These are phyloP conservation scores for Dromius quadrimaculatus DNA, from an alignment of 2,888 invertebrate genomes.

Conservation along the genomic window DNA sequence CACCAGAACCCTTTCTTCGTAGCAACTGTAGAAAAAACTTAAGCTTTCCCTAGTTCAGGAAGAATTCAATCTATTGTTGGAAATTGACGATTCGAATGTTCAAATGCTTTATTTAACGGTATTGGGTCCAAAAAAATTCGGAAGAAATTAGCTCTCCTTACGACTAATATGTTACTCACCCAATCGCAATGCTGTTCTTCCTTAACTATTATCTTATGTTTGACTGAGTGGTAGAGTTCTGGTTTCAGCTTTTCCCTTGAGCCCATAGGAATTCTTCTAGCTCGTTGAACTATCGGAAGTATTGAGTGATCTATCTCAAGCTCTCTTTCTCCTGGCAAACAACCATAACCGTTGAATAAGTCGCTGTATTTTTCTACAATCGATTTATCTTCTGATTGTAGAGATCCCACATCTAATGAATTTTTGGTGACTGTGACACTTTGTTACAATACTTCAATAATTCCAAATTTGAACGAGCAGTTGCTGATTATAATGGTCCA, in stretches of 20 bases:
- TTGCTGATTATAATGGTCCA: conserved; percentile 3
- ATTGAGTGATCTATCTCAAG: conserved; percentile 46
- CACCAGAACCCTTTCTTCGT: too few species aligned
- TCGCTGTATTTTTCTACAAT: conserved; percentile 33
- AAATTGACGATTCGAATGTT: too few species aligned
- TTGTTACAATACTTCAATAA: conserved; percentile 11
- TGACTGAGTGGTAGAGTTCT: conserved; percentile 48
- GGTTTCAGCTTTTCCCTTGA: conserved; percentile 27
- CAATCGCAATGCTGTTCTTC: conserved; percentile 51
- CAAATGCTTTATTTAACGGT: conserved; percentile 47
- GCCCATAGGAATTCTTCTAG: conserved; percentile 38
- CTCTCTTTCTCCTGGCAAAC: conserved; percentile 32
- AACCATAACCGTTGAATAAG: conserved; percentile 35
- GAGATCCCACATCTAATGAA: not conserved
- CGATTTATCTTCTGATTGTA: not conserved
- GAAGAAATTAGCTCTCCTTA: conserved; percentile 46
- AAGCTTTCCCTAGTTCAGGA: too few species aligned
- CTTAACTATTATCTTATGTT: conserved; percentile 41
- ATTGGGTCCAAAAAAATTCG: conserved; percentile 53
- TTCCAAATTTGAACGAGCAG: not conserved
- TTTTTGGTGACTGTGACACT: not conserved
- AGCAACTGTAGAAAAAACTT: too few species aligned
- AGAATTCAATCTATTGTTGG: too few species aligned
- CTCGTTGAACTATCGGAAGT: conserved; percentile 43
- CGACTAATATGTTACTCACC: conserved; percentile 51